Evolutionary conservation across 1,140 invertebrate species (phyloP).

Genomic region (Prorops nasuta): DNA sequence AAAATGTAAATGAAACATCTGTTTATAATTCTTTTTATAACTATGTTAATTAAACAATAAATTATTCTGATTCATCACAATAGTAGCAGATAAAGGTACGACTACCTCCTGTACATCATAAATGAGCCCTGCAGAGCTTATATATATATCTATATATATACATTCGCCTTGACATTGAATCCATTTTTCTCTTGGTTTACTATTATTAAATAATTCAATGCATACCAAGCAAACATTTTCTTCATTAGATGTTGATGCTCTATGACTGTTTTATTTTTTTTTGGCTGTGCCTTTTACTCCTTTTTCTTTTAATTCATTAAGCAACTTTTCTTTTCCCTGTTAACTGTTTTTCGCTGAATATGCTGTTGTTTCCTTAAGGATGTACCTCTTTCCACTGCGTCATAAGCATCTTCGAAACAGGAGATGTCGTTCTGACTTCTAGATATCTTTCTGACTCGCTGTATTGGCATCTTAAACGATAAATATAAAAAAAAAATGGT

Average conservation of each 20-base stretch:
- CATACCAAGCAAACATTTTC: conserved; percentile 16
- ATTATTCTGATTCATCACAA: too few relatives aligned
- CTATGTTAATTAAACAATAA: not conserved
- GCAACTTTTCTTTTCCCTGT: not conserved
- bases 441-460: not conserved
- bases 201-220: conserved; percentile 11
- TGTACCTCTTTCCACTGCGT: conserved; percentile 16
- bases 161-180: conserved; percentile 16
- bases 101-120: conserved; percentile 12
- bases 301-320: not conserved
- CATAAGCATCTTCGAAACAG: conserved; percentile 16
- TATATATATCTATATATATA: too few relatives aligned
- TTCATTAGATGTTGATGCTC: not conserved
- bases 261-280: not conserved
- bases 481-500: not conserved
- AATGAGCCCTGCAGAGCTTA: conserved; percentile 15
- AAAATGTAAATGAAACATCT: too few relatives aligned
- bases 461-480: not conserved
- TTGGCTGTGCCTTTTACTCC: not conserved
- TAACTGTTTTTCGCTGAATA: not conserved
- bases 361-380: conserved; percentile 18
- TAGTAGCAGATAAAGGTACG: conserved; percentile 3
- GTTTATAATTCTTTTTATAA: too few relatives aligned
- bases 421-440: conserved; percentile 10
- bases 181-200: conserved; percentile 14